Evolutionary conservation across 2,888 invertebrate genomes (phyloP).

Genomic region (Trimorus sp.): DNA sequence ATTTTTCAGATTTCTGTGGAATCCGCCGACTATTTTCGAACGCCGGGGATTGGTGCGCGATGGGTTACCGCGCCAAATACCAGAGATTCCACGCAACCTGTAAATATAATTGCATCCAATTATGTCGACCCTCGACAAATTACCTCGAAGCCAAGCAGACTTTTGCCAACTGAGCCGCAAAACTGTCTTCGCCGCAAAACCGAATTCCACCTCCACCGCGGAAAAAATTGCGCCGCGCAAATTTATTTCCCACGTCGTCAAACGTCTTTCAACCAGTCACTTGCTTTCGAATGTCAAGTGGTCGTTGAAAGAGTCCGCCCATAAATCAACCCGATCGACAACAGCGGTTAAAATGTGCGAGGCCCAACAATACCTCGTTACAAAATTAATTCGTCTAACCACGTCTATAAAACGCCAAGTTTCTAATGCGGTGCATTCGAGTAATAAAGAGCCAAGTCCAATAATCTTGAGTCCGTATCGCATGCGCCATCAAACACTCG

Average conservation of each 20-base stretch:
- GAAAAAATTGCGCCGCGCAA: too few species aligned
- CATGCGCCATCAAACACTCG: constrained; percentile 23
- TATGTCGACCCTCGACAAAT: too few species aligned
- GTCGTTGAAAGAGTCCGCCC: neutral
- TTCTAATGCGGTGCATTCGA: constrained; percentile 50
- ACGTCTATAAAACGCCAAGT: constrained; percentile 22
- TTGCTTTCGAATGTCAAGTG: neutral
- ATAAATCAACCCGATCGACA: neutral
- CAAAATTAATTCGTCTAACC: constrained; percentile 34
- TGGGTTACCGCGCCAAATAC: neutral
- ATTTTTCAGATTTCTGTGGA: neutral
- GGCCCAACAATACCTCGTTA: constrained; percentile 30
- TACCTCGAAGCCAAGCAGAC: too few species aligned
- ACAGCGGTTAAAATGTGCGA: neutral
- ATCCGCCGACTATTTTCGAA: neutral
- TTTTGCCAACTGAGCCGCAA: too few species aligned
- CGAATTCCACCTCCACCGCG: too few species aligned
- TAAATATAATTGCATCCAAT: too few species aligned
- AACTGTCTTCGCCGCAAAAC: too few species aligned
- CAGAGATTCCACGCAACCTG: too few species aligned
- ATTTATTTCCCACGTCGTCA: too few species aligned
- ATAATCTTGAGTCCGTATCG: constrained; percentile 17
- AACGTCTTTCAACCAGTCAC: neutral
- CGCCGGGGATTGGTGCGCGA: neutral
- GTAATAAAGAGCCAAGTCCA: constrained; percentile 24